These are phyloP conservation scores for Neostethus bicornis DNA, from an alignment of 2,797 vertebrate genomes.

Conservation along the genomic window DNA sequence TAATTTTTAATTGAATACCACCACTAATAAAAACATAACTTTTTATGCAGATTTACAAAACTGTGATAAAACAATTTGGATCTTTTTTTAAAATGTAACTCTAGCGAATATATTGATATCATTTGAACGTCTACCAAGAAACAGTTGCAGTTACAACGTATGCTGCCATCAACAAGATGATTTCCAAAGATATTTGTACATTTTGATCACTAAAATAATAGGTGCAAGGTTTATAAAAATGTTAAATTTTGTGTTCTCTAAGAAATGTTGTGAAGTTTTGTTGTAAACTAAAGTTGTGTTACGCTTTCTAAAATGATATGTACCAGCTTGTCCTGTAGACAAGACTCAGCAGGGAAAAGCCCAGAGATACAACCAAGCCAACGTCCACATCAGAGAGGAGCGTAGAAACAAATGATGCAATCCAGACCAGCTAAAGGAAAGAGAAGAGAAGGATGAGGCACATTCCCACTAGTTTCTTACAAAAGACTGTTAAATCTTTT, in stretches of 20 bases:
- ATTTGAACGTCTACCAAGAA: not conserved
- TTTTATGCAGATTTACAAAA: too few species aligned
- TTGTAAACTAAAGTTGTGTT: constrained; percentile 4
- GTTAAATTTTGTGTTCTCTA: not conserved
- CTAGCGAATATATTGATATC: too few species aligned
- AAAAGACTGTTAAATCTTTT: constrained; percentile 1
- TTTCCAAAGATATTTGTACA: too few species aligned
- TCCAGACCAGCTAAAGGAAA: constrained; percentile 83
- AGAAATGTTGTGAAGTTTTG: not conserved
- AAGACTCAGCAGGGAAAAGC: constrained; percentile 82
- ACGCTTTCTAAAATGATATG: constrained; percentile 57
- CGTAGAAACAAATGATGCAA: constrained; percentile 82
- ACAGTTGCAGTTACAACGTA: not conserved
- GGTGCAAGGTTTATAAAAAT: not conserved
- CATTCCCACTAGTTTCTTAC: not conserved
- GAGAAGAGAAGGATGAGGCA: not conserved
- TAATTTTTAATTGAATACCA: too few species aligned
- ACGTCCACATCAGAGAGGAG: constrained; percentile 86
- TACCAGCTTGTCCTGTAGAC: constrained; percentile 87
- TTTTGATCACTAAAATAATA: not conserved
- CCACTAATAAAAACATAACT: too few species aligned
- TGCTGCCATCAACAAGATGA: too few species aligned
- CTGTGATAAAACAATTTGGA: too few species aligned
- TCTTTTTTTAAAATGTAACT: too few species aligned
- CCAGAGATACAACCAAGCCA: constrained; percentile 80